Base-by-base conservation (phyloP, 2,888 invertebrate species). In the Amphipoea lucens region DNA sequence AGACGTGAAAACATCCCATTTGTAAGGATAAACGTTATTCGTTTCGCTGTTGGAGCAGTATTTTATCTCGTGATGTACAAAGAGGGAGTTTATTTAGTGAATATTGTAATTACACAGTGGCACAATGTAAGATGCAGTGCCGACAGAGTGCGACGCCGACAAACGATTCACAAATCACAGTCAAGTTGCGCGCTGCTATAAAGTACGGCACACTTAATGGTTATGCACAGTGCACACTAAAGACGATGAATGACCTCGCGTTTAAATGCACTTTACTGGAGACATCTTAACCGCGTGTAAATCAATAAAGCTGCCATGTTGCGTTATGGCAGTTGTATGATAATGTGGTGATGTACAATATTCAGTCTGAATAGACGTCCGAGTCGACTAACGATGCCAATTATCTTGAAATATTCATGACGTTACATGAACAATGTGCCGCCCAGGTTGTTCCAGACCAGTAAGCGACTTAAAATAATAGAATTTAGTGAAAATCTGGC, bases 1-100 rank as follows among this genome's bases (percentile, higher is more conserved):
- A 90, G 88, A 87, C 72, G 87, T 88, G 85, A 86, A 89, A 91
- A 87, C 87, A 85, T 84, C 70, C 85, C 78, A 85, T 89, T 90
- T 90, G 83, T 87, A 84, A 82, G 83, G 82, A 91, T 88, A 87
- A 90, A 86, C 83, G 84, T 87, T 85, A 83, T 84, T 83, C 83
- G 82, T 83, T 84, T 80, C 74, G 65, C 78, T 80, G 74, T 73
- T 66, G 72, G 83, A 66, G 72, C 76, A 80, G 77, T 88, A 77
- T 80, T 82, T 88, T 78, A 84, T 83, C 79, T 79, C 14, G 67
- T 66, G 76, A 71, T 72, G 63, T 81, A 74, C 67, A 81, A 88
- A 84, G 68, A 68, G 66, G 73, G 65, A 70, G 81, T 81, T 86
- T 81, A 81, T 86, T 88, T 78, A 76, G 78, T 78, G 68, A 80